Evolutionary conservation across 92 coral and sea anemone genomes (phyloP), one percentile per base, ranked within the genome.

Genomic region (Hydrozoanthus gracilis): DNA sequence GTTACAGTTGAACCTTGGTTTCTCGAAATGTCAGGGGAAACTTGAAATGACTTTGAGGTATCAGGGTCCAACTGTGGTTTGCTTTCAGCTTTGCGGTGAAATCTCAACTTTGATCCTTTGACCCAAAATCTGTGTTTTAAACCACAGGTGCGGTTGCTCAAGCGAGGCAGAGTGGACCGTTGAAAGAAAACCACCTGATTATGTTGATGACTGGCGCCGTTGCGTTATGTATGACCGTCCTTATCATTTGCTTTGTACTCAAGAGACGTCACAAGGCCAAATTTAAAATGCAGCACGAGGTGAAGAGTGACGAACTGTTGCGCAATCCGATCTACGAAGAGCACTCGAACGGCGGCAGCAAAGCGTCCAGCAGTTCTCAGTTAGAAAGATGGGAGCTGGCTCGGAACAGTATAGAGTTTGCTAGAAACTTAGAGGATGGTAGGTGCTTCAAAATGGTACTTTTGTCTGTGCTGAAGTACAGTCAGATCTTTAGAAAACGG

Each of bases 371-470:
- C 48, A 93, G 89, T 55, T 94, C 95, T 0, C 87, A 85, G 77
- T 79, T 94, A 39, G 89, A 91, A 72, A 89, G 52, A 65, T 94
- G 95, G 98, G 93, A 89, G 60, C 87, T 93, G n/a, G 95, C 91
- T 18, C 89, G 97, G 20, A 92, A 95, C 68, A 83, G 90, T 48
- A 97, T 97, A 68, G 98, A 90, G 87, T 92, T 95, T 79, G 91
- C 91, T 14, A 94, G 88, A 64, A 94, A 92, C 60, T 52, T 97
- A 51, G 97, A 90, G 66, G 92, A 97, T 89, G 99, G 99, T 97
- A 49, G 87, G 98, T 90, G 7, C 2, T 8, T 27, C 39, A 27
- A 27, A 27, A 27, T 27, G 39, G 2, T 27, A 27, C 39, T 27
- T 27, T 27, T 27, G 39, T 27, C 39, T 27, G 39, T 27, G 39